Evolutionary conservation across 2,888 invertebrate species (phyloP).

Genomic region (Priocnemis perturbator): DNA sequence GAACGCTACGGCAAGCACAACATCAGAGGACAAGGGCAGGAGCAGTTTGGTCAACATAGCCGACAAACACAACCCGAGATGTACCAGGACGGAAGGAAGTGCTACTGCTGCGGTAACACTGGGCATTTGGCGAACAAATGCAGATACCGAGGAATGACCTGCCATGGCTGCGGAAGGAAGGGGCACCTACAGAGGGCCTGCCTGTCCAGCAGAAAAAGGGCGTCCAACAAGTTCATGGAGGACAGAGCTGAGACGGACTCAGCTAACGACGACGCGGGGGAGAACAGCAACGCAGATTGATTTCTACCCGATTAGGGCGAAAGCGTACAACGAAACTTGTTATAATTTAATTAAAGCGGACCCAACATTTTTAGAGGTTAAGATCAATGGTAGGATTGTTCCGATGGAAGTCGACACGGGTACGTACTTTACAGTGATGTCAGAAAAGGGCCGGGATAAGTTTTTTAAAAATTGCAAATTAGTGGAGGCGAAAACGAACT

Average conservation of each 20-base stretch:
- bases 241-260: too few relatives aligned
- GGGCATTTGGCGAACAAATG: constrained; percentile 28
- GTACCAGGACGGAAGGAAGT: background rate
- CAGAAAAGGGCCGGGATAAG: constrained; percentile 31
- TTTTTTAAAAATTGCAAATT: constrained; percentile 23
- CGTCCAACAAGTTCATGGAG: too few relatives aligned
- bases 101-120: constrained; percentile 28
- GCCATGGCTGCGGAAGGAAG: constrained; percentile 33
- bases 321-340: background rate
- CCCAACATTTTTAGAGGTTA: constrained; percentile 10
- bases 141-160: constrained; percentile 20
- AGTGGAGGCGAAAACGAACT: constrained; percentile 15
- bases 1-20: too few relatives aligned
- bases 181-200: constrained; percentile 37
- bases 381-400: constrained; percentile 27
- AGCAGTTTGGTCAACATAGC: background rate
- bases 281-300: background rate
- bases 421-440: constrained; percentile 39
- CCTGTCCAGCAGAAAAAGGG: background rate
- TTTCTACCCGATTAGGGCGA: background rate
- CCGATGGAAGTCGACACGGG: constrained; percentile 51
- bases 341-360: too few relatives aligned
- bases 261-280: background rate
- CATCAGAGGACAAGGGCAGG: background rate
- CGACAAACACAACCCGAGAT: constrained; percentile 12